Base-by-base conservation (phyloP, 2,888 invertebrate genomes). In the Aquatica leii region DNA sequence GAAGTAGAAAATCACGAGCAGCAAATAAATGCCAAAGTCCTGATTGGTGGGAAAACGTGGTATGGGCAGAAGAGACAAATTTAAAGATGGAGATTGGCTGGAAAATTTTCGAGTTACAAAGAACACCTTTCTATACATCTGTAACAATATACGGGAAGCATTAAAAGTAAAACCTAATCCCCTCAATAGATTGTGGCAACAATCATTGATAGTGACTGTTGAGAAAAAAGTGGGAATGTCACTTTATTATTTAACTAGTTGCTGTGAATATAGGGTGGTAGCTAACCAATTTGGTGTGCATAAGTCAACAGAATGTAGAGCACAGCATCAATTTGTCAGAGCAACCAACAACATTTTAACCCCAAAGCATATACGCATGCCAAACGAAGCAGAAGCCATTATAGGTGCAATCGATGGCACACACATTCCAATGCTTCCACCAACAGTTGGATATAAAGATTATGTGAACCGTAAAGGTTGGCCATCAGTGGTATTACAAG, bases 381-480 rank as follows among this genome's bases (percentile, higher is more conserved):
- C n/a, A n/a, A 12, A 2, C 6, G 6, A 41, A 14, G 2, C 1
- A 14, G n/a, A 41, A 14, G 41, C 41, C 14, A 41, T 41, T 2
- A 41, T 41, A 3, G 41, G 41, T 3, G 41, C 41, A 41, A 41
- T 41, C 3, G 41, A n/a, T n/a, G n/a, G n/a, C n/a, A 59, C 63
- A 5, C 68, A 70, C 21, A 68, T 73, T 34, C 68, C 67, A n/a
- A 62, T 72, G 41, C 43, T 65, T 43, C 63, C 64, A 37, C 70
- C 71, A 43, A n/a, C 43, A 21, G 58, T 63, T 35, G 69, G 70
- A 15, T 66, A 66, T 31, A 21, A 62, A 21, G 72, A 73, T 59
- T 73, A 58, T 59, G 46, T 65, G 2, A 71, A 71, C 53, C 40
- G 69, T 17, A 73, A 70, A 59, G 69, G 69, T 15, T 71, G 69